Base-by-base conservation (phyloP, 2,888 invertebrate species). In the Epinotia demarniana region DNA sequence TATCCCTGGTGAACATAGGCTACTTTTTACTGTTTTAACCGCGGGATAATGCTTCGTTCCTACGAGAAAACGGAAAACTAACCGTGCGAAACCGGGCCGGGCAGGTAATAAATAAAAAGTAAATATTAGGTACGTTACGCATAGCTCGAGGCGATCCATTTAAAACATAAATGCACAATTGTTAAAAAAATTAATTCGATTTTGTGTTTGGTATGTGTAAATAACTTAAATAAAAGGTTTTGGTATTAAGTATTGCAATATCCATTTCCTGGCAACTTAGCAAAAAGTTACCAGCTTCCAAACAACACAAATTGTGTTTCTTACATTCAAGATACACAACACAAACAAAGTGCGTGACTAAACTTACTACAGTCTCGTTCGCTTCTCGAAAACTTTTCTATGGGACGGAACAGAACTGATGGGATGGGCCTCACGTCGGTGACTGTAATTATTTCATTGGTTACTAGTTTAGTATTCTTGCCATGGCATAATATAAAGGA, bases 301-400 rank as follows among this genome's bases (percentile, higher is more conserved):
- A 39, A 33, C 55, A 57, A 57, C 9, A 16, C 58, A 60, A 60
- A 69, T 69, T 69, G 46, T 69, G 16, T 58, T 46, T 46, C 58
- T 46, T 46, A 27, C n/a, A 69, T 46, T 60, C 46, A 69, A 57
- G 33, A 57, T 57, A 69, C 60, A 69, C 23, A 67, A 60, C 23
- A 69, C 69, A 58, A n/a, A 57, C 39, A 46, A 43, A 46, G 23
- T 69, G 58, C 69, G 69, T 69, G 69, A 60, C 69, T 23, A 11
- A 69, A 46, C 23, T 58, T 46, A 69, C 46, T 60, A 69, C 69
- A 60, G 46, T 60, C 58, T 69, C 58, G 60, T 46, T 58, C 61
- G n/a, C 27, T 27, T 33, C 43, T 13, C 55, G n/a, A 46, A 69
- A 67, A 69, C 58, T 69, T 69, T 46, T 58, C 58, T 27, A 33